Evolutionary conservation across 2,888 invertebrate species (phyloP), one percentile per base, ranked within the genome.

Genomic region (Eupelmus urozonus): DNA sequence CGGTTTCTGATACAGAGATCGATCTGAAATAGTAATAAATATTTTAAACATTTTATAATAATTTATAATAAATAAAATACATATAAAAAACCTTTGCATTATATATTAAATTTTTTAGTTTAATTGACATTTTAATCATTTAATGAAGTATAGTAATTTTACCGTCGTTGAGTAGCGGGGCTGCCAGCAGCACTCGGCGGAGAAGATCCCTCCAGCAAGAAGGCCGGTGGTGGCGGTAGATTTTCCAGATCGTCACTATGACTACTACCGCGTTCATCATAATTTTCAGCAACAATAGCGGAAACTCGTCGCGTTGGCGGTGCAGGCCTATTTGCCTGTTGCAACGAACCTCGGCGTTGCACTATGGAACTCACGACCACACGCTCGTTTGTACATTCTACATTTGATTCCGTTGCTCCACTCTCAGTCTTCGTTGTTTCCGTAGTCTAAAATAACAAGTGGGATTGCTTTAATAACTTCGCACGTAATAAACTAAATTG

Each of bases 251-350:
- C 92, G 83, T 81, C 87, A 20, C 84, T 84, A 79, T 80, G 59
- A 57, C 34, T 40, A 23, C 60, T 42, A 11, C 53, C 45, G 23
- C 63, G 72, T 3, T 74, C 65, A 16, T 80, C 76, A 2, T 91
- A 92, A 82, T 91, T 92, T 75, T 92, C 93, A 79, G 91, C 91
- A 23, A 92, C 92, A 73, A 93, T 92, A 13, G 93, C 92, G 0
- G 96, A 96, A 0, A 96, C 96, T 53, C 96, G 92, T 67, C 97
- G 91, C 59, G 96, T 94, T 0, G 96, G 96, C 18, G 86, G 87
- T 80, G 96, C 95, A 49, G 96, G 96, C 88, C 82, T 95, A 93
- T 83, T 92, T 91, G 82, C 91, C 89, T 69, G 92, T 82, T 86
- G 93, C 90, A 85, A 92, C 88, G 90, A 95, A 88, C 85, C 93